phyloP scores from a whole-genome alignment of 1,140 invertebrate genomes.

The Alviniconcha marisindica region DNA sequence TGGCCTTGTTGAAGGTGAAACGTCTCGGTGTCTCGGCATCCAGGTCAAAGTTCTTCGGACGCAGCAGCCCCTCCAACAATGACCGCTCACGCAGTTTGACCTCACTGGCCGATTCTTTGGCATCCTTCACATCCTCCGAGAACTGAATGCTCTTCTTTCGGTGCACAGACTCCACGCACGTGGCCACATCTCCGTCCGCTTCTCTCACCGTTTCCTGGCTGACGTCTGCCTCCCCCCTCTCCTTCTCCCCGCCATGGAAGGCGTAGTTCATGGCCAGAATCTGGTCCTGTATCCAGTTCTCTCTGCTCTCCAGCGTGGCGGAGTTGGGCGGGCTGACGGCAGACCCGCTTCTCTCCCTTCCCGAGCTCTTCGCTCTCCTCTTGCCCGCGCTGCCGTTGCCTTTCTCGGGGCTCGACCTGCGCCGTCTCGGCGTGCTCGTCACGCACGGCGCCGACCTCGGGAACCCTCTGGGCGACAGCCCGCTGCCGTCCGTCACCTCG shows the following conservation, averaged over 20 bases:
- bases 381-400: neutral
- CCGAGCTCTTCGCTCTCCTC: neutral
- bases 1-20: neutral
- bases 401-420: neutral
- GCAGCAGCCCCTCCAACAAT: neutral
- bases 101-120: too few species aligned
- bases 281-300: neutral
- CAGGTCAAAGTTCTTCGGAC: neutral
- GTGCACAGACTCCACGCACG: too few species aligned
- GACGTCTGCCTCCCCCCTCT: neutral
- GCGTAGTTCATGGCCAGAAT: neutral
- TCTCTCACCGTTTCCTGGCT: neutral
- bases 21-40: neutral
- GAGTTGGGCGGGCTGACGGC: too few species aligned
- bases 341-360: neutral
- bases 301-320: too few species aligned
- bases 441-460: neutral
- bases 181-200: neutral
- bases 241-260: neutral
- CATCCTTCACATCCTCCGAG: too few species aligned
- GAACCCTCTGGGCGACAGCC: neutral
- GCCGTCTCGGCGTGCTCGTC: slow-evolving; percentile 1
- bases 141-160: too few species aligned
- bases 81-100: too few species aligned
- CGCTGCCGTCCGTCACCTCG: neutral